Conservation (phyloP, 2,113 vertebrate species). For the Cheilinus undulatus region DNA sequence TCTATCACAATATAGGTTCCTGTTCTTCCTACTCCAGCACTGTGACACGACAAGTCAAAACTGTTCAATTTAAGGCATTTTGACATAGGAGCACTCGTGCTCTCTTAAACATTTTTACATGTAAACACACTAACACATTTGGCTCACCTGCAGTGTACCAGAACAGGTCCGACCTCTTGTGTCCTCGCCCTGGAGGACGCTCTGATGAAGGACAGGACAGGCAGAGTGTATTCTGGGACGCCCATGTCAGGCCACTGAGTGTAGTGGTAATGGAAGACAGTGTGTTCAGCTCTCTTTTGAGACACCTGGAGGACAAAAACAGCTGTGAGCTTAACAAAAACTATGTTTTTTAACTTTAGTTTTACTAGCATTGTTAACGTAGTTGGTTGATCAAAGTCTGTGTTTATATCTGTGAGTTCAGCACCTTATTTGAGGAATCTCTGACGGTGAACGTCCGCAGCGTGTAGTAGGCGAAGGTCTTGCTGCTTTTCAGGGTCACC, state of each 20-base stretch:
- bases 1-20: constrained; percentile 97
- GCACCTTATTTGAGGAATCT: constrained; percentile 91
- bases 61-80: not conserved
- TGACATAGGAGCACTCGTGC: not conserved
- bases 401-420: not conserved
- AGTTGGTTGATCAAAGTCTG: not conserved
- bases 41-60: constrained; percentile 63
- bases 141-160: constrained; percentile 95
- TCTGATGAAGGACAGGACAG: constrained; percentile 93
- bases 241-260: constrained; percentile 99
- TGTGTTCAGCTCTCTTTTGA: constrained; percentile 89
- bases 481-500: constrained; percentile 91
- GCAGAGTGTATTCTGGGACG: constrained; percentile 93
- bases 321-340: too few relatives aligned
- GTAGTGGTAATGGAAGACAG: constrained; percentile 94
- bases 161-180: constrained; percentile 90
- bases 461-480: constrained; percentile 93
- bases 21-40: constrained; percentile 95
- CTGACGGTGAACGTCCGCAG: constrained; percentile 91
- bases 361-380: too few relatives aligned
- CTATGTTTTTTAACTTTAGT: too few relatives aligned
- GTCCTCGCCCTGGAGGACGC: constrained; percentile 88
- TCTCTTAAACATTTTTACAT: not conserved
- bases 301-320: constrained; percentile 80
- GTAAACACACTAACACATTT: not conserved